Percentiles rank a stretch among this genome's conserved stretches.
phyloP scores from a whole-genome alignment of 1,140 invertebrate genomes.

The Leptinotarsa defecta region DNA sequence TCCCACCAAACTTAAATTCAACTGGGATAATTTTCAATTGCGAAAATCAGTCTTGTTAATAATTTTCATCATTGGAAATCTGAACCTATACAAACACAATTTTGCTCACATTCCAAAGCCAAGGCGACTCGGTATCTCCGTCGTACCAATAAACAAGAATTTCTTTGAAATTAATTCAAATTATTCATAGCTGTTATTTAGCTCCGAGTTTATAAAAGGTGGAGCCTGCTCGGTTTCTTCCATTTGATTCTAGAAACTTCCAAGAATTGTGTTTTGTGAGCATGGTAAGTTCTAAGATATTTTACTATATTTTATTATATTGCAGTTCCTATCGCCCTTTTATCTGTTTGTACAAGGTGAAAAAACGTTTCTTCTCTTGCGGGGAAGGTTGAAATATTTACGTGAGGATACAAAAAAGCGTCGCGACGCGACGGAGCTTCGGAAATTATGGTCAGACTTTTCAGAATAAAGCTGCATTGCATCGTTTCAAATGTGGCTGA shows the following conservation, averaged over 20 bases:
- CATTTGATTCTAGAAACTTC: slow-evolving; percentile 1
- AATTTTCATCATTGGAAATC: too few species aligned
- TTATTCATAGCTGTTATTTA: slow-evolving; percentile 17
- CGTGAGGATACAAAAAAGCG: not conserved
- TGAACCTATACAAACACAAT: not conserved
- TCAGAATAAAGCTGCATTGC: not conserved
- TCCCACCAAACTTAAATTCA: too few species aligned
- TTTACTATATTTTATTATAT: too few species aligned
- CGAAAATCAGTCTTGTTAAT: too few species aligned
- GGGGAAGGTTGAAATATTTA: too few species aligned
- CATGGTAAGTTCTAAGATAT: slow-evolving; percentile 4
- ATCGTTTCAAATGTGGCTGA: slow-evolving; percentile 3
- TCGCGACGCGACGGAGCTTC: not conserved
- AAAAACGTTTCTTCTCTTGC: too few species aligned
- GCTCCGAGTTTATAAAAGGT: slow-evolving; percentile 17
- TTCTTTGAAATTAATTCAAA: slow-evolving; percentile 17
- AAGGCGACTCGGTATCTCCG: slow-evolving; percentile 16
- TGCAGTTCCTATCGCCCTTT: too few species aligned
- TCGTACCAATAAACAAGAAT: not conserved
- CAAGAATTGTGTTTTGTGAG: slow-evolving; percentile 16
- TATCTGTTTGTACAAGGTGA: too few species aligned
- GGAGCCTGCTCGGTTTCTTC: slow-evolving; percentile 1
- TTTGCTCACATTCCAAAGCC: not conserved
- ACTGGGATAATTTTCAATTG: too few species aligned
- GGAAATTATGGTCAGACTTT: not conserved